phyloP scores from a whole-genome alignment of 2,113 vertebrate genomes.

The Scopus umbretta region DNA sequence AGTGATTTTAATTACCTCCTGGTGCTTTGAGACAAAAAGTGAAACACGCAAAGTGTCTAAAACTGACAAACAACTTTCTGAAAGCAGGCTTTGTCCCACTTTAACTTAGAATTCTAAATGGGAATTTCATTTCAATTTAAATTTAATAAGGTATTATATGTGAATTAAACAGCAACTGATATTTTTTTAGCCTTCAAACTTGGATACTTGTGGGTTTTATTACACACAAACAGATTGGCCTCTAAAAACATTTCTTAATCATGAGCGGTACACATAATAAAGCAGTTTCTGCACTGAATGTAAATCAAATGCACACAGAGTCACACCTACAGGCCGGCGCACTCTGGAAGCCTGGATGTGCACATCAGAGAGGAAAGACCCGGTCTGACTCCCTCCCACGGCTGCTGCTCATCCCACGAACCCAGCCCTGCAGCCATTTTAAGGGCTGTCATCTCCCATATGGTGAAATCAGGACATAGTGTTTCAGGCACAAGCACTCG shows the following conservation, averaged over 20 bases:
- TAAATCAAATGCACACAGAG: not conserved
- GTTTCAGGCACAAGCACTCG: not conserved
- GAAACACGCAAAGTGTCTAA: not conserved
- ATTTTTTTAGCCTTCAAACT: conserved; percentile 22
- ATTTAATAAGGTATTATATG: conserved; percentile 27
- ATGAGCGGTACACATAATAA: not conserved
- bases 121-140: conserved; percentile 5
- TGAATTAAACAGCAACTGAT: conserved; percentile 17
- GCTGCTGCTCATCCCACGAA: not conserved
- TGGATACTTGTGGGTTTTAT: not conserved
- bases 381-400: not conserved
- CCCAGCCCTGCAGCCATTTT: not conserved
- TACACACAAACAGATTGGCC: not conserved
- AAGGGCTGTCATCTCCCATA: not conserved
- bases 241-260: conserved; percentile 28
- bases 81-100: conserved; percentile 32
- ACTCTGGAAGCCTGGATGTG: not conserved
- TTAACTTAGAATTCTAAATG: not conserved
- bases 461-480: not conserved
- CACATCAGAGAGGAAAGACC: not conserved
- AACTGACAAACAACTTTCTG: conserved; percentile 17
- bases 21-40: conserved; percentile 31
- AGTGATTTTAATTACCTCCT: conserved; percentile 47
- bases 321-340: not conserved
- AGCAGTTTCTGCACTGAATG: not conserved